phyloP scores from a whole-genome alignment of 2,797 vertebrate species.

The Austrolebias charrua region DNA sequence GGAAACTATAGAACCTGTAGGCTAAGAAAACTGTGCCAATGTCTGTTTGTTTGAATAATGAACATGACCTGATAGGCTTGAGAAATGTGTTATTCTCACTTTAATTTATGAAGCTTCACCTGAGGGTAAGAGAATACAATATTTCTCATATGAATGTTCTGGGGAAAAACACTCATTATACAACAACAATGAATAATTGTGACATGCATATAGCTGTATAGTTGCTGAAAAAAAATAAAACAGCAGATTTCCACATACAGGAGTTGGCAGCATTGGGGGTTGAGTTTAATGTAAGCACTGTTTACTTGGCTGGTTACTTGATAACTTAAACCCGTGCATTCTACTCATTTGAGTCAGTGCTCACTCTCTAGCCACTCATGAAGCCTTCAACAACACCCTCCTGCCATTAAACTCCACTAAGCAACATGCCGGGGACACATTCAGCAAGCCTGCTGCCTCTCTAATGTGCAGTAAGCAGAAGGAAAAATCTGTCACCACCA shows the following conservation, averaged over 20 bases:
- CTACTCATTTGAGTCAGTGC: conserved; percentile 53
- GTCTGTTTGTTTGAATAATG: conserved; percentile 69
- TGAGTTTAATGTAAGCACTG: conserved; percentile 43
- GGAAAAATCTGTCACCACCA: conserved; percentile 37
- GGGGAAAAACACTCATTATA: conserved; percentile 40
- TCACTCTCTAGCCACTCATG: conserved; percentile 57
- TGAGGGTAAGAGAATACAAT: conserved; percentile 46
- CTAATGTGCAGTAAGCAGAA: conserved; percentile 26
- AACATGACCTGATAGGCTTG: conserved; percentile 67
- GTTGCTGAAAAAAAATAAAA: conserved; percentile 28
- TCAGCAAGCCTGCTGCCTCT: conserved; percentile 35
- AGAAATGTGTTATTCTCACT: conserved; percentile 49
- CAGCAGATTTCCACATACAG: conserved; percentile 18
- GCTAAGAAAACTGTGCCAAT: conserved; percentile 61
- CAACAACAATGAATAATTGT: conserved; percentile 45
- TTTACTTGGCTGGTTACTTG: conserved; percentile 59
- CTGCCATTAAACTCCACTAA: conserved; percentile 58
- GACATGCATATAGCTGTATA: conserved; percentile 13
- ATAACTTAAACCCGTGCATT: conserved; percentile 48
- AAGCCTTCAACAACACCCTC: conserved; percentile 53
- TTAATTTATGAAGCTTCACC: conserved; percentile 66
- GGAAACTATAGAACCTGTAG: conserved; percentile 48
- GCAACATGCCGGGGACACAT: conserved; percentile 51
- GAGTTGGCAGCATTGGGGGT: conserved; percentile 8
- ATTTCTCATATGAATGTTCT: conserved; percentile 58